A percentile compares a stretch with the other conserved stretches of the same genome.
phyloP scores from a whole-genome alignment of 2,113 vertebrate species.

The Noctilio leporinus region DNA sequence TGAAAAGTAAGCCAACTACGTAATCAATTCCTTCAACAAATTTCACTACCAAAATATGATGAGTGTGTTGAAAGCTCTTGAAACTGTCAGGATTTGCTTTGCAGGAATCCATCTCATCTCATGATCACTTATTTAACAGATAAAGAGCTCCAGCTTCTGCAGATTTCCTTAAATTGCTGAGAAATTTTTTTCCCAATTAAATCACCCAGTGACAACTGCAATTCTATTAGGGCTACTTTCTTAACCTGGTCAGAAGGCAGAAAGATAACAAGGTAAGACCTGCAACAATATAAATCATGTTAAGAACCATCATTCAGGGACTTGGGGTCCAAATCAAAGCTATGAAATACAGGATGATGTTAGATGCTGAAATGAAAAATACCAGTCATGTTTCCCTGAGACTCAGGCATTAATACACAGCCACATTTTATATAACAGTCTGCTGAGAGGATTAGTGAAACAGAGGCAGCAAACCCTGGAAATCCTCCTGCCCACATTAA shows the following conservation, averaged over 20 bases:
- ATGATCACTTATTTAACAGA: constrained; percentile 68
- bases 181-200: constrained; percentile 66
- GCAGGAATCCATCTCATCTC: constrained; percentile 27
- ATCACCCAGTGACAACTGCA: constrained; percentile 72
- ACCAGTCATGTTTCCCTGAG: constrained; percentile 10
- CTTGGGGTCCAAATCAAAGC: constrained; percentile 32
- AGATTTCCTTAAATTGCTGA: constrained; percentile 70
- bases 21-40: constrained; percentile 45
- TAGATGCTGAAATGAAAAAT: constrained; percentile 41
- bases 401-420: constrained; percentile 28
- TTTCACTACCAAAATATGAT: constrained; percentile 6
- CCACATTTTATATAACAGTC: constrained; percentile 54
- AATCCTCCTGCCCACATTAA: constrained; percentile 58
- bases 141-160: constrained; percentile 52
- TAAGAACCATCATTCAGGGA: constrained; percentile 66
- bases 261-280: constrained; percentile 67
- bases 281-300: constrained; percentile 65
- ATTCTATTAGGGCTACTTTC: constrained; percentile 65
- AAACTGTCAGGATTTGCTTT: constrained; percentile 44
- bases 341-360: constrained; percentile 35
- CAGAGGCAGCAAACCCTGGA: constrained; percentile 57
- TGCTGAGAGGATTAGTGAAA: constrained; percentile 51
- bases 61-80: neutral
- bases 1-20: constrained; percentile 50
- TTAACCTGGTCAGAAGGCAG: constrained; percentile 63